Conservation (phyloP, 2,888 invertebrate species). For the Drosophila sordidula region DNA sequence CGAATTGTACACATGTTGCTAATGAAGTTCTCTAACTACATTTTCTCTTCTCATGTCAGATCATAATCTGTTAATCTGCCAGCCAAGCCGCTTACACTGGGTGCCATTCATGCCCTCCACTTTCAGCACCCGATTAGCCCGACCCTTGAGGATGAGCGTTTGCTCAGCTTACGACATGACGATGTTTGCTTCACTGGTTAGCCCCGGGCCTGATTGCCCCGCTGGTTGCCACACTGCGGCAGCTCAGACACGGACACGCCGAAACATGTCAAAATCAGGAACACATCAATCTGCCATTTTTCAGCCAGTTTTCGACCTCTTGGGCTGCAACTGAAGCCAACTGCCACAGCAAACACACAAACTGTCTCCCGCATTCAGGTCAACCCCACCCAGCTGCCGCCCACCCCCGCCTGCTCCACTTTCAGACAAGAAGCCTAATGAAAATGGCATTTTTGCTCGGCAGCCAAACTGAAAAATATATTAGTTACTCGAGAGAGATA, state of each 20-base stretch:
- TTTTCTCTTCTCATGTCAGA: constrained; percentile 65
- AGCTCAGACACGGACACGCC: constrained; percentile 8
- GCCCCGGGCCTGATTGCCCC: constrained; percentile 31
- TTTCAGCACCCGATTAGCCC: constrained; percentile 35
- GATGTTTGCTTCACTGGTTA: constrained; percentile 29
- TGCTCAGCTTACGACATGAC: constrained; percentile 29
- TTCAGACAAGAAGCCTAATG: constrained; percentile 49
- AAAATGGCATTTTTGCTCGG: constrained; percentile 63
- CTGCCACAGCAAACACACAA: constrained; percentile 16
- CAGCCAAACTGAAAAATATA: constrained; percentile 1
- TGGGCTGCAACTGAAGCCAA: constrained; percentile 21
- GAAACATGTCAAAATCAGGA: constrained; percentile 39
- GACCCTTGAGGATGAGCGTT: constrained; percentile 26
- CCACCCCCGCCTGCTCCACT: neutral
- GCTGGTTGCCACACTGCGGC: constrained; percentile 1
- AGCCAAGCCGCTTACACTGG: constrained; percentile 51
- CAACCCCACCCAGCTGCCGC: too few relatives aligned
- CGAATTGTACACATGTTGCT: constrained; percentile 69
- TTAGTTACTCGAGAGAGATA: neutral
- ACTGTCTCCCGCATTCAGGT: constrained; percentile 6
- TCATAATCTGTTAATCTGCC: constrained; percentile 79
- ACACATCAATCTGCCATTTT: constrained; percentile 52
- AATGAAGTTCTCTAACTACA: constrained; percentile 77
- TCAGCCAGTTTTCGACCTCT: constrained; percentile 18
- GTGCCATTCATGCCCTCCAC: constrained; percentile 12